Base-by-base conservation (phyloP, 2,797 vertebrate species). In the Eleutherodactylus coqui region DNA sequence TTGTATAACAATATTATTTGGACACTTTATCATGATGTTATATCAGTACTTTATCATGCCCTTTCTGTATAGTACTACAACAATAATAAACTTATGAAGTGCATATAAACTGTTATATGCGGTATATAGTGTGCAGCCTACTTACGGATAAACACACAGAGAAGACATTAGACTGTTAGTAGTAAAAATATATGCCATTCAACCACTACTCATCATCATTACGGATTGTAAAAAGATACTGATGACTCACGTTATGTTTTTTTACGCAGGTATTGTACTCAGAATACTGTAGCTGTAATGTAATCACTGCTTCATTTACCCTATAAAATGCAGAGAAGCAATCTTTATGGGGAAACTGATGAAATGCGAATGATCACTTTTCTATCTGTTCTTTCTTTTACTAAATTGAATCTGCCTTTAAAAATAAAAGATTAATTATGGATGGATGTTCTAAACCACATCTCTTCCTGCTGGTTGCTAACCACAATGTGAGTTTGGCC, bases 401-500 rank as follows among this genome's bases (percentile, higher is more conserved):
- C 6, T 17, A 76, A 51, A 81, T 75, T 75, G 8, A 75, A 41
- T 82, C 41, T 67, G 36, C 51, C 3, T 60, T 72, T 69, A 55
- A 75, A 49, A 62, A 58, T 5, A 9, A 62, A 41, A 45, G n/a
- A 51, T 62, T 79, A 58, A 49, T 80, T 60, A 27, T 79, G 29
- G 45, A 49, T 29, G 58, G 79, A 47, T 85, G 24, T 62, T 75
- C 19, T 69, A 53, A 41, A 55, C 29, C 27, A 29, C 27, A 53
- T 75, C 53, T 55, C 69, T 84, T 84, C 81, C 53, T 60, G 53
- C 19, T 16, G 27, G 86, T 79, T 73, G 75, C 86, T 79, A 87
- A 87, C 75, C 81, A 87, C 81, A 83, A 51, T 51, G 17, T 21
- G 60, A 77, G 32, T 29, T 69, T 58, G 72, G 79, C 53, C 24